Percentiles rank a stretch among this genome's conserved stretches.
These are phyloP conservation scores for Notamacropus eugenii DNA, from an alignment of 2,797 vertebrate genomes.

Conservation along the genomic window DNA sequence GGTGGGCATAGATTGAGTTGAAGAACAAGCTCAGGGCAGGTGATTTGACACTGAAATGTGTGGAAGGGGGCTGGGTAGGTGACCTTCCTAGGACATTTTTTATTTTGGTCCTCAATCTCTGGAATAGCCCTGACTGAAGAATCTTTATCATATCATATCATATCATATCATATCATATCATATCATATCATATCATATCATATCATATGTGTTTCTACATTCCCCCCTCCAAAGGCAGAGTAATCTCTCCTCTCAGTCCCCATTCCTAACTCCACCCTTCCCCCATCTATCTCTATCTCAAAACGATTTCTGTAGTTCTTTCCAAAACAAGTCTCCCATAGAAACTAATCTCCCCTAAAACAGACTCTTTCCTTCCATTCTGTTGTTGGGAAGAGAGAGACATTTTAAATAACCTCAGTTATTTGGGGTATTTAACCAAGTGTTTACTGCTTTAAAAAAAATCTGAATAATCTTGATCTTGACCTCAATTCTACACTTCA, in stretches of 20 bases:
- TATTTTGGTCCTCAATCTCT: slow-evolving; percentile 7
- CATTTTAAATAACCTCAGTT: slow-evolving; percentile 10
- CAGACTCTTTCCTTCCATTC: background rate
- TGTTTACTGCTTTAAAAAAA: slow-evolving; percentile 40
- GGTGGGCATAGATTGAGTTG: background rate
- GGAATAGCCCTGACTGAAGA: background rate
- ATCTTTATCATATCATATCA: background rate
- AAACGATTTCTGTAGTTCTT: background rate
- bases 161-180: background rate
- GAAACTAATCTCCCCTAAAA: background rate
- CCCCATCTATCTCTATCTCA: background rate
- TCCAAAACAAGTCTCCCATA: background rate
- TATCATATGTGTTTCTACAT: background rate
- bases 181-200: too few relatives aligned
- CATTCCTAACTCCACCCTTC: background rate
- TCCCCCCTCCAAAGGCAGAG: background rate
- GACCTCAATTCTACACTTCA: background rate
- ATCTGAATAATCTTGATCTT: slow-evolving; percentile 1
- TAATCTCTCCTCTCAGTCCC: background rate
- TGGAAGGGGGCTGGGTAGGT: background rate
- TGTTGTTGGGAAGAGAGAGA: background rate
- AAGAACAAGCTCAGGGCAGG: background rate
- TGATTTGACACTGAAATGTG: background rate
- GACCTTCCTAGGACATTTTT: background rate
- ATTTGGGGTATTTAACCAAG: slow-evolving; percentile 26